Base-by-base conservation (phyloP, 2,113 vertebrate species). In the Myotis davidii region DNA sequence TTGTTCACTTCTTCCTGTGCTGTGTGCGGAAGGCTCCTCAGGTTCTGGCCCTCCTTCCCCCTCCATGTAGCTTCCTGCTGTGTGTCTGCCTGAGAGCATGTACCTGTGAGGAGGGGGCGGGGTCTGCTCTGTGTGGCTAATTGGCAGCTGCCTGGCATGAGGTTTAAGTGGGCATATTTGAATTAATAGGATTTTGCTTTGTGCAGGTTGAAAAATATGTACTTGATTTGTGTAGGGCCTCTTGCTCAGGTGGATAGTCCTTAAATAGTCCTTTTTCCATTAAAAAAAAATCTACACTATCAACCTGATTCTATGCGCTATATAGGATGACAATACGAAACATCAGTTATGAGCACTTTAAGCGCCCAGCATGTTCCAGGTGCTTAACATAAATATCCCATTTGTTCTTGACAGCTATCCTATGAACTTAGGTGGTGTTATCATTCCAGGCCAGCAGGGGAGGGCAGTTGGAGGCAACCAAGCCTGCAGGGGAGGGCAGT, bases 141-240 rank as follows among this genome's bases (percentile, higher is more conserved):
- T 81, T 94, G 81, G 18, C 9, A 94, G 77, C 50, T 65, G 21
- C 42, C 50, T 85, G 79, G n/a, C 1, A 9, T 88, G 54, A 67
- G 32, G 42, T 88, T 56, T 69, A 84, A 65, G 23, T 52, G 20
- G 67, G 18, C 76, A 1, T 65, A 67, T 96, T 91, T 88, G 37
- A 56, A 91, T 86, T 81, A 48, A 65, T 65, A 79, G 18, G 61
- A 72, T 74, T 96, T 91, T 88, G 76, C 23, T 25, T 94, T 81
- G 59, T 72, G 37, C 29, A 76, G 4, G 23, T 87, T 76, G 17
- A 65, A 91, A 85, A 85, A 85, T 90, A 37, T 21, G 59, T 29
- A 32, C 34, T 88, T 82, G 34, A 83, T 67, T 86, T 83, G 9
- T 29, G 23, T 67, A 87, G 52, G 72, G 32, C 48, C 18, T 88